These are phyloP conservation scores for Gobio occitaniae DNA, from an alignment of 2,797 vertebrate species.

Conservation along the genomic window DNA sequence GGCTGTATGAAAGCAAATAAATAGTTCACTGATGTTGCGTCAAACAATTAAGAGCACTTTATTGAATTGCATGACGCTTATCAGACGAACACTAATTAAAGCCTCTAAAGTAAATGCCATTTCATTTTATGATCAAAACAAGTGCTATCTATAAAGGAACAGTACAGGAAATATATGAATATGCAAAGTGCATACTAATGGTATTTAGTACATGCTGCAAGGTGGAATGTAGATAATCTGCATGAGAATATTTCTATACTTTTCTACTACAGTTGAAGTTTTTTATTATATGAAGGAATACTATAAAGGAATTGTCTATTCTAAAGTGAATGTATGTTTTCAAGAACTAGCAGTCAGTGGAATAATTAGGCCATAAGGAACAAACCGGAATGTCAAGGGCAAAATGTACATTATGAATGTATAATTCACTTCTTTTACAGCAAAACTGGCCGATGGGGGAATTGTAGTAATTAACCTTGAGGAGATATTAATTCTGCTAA, in stretches of 20 bases:
- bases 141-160: conserved; percentile 56
- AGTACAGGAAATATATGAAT: conserved; percentile 38
- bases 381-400: conserved; percentile 7
- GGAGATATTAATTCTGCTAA: neutral
- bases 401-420: conserved; percentile 26
- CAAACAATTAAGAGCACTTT: conserved; percentile 65
- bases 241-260: neutral
- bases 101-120: conserved; percentile 57
- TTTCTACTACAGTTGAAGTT: neutral
- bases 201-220: neutral
- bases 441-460: neutral
- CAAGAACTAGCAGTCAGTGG: neutral
- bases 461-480: conserved; percentile 5
- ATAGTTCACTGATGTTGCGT: conserved; percentile 58
- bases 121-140: conserved; percentile 58
- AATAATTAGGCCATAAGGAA: conserved; percentile 25
- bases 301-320: neutral
- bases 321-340: neutral
- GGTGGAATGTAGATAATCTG: neutral
- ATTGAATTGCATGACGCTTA: conserved; percentile 63
- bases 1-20: conserved; percentile 64
- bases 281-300: neutral
- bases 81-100: conserved; percentile 50
- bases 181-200: conserved; percentile 40
- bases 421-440: neutral